Conservation (phyloP, 2,888 invertebrate species). For the Phrixothrix hirtus region DNA sequence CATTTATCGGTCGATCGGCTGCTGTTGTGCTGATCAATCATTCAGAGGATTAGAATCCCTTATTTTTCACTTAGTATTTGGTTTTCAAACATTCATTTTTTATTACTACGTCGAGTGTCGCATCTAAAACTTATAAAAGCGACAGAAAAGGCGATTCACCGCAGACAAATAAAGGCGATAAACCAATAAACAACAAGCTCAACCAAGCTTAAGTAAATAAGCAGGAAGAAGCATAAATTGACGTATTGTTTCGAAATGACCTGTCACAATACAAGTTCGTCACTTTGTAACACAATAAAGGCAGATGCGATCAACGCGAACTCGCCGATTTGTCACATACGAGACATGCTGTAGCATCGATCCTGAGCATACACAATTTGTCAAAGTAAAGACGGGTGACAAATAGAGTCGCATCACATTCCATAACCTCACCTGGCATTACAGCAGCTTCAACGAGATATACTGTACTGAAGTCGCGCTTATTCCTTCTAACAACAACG, state of each 20-base stretch:
- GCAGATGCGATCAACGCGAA: conserved; percentile 26
- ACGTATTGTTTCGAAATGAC: conserved; percentile 24
- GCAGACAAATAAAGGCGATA: neutral
- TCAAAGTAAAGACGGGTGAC: conserved; percentile 18
- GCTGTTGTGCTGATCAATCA: conserved; percentile 35
- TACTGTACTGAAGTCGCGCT: conserved; percentile 5
- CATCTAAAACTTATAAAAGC: too few relatives aligned
- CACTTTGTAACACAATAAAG: conserved; percentile 26
- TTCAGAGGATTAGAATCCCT: conserved; percentile 31
- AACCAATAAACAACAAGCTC: neutral
- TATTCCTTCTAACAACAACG: conserved; percentile 10
- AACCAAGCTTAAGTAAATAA: neutral
- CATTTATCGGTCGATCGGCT: conserved; percentile 38
- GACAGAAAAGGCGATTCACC: too few relatives aligned
- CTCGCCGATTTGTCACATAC: conserved; percentile 27
- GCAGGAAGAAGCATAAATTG: neutral
- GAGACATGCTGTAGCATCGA: conserved; percentile 26
- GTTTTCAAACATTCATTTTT: neutral
- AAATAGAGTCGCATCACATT: conserved; percentile 25
- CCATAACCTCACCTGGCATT: conserved; percentile 25
- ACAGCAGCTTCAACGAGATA: conserved; percentile 14
- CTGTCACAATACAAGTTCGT: conserved; percentile 26
- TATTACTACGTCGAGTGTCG: too few relatives aligned
- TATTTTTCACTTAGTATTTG: conserved; percentile 9
- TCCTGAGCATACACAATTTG: conserved; percentile 23